Base-by-base conservation (phyloP, 2,113 vertebrate genomes). In the Clupea harengus region DNA sequence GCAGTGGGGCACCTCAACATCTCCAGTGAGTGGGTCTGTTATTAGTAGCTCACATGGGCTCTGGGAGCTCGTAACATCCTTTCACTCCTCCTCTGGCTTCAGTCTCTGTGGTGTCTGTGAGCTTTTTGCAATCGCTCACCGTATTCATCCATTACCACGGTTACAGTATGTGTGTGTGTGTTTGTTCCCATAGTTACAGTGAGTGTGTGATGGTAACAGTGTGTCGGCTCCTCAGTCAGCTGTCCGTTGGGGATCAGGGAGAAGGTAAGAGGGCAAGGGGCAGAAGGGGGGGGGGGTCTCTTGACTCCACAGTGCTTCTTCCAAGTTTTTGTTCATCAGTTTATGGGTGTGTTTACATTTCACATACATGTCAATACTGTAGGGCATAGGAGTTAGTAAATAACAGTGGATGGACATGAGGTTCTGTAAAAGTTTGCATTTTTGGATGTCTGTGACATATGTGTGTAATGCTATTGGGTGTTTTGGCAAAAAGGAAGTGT, bases 1-100 rank as follows among this genome's bases (percentile, higher is more conserved):
- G 94, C 93, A 94, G 90, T 94, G 95, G 45, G 94, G 94, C 94
- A 95, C 94, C 93, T 91, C 94, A 91, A 11, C 15, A 78, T 78
- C 72, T 39, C 72, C 72, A 15, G 72, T 39, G 72, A 78, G 72
- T 78, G 28, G 39, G 72, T 78, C 28, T 78, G 72, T 78, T 78
- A 78, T 78, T 78, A 78, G 72, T 78, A 5, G 72, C 72, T 78
- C 28, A 78, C 72, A 32, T 32, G 72, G 72, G 72, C 28, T 78
- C 28, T 5, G 54, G 54, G 54, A 60, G 54, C 54, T 1, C 54
- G 13, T 32, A 44, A 32, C 32, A 10, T 32, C 28, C 72, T 78
- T 78, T 39, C 13, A 39, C 32, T 39, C 11, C 15, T 32, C 67
- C 25, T 75, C 67, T 75, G 67, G n/a, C 67, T 75, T 75, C 72